Conservation (phyloP, 2,888 invertebrate species). For the Catocala sponsa region DNA sequence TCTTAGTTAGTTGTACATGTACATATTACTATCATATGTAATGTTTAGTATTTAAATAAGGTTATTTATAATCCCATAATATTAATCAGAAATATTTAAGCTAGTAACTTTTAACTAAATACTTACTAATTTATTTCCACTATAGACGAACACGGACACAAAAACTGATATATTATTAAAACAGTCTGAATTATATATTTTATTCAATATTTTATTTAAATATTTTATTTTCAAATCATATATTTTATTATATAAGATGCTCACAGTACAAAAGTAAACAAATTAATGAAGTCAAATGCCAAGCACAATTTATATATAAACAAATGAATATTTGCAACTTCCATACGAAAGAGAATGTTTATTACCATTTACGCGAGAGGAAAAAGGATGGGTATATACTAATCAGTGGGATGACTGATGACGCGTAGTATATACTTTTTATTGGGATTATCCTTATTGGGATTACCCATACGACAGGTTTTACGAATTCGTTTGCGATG, state of each 20-base stretch:
- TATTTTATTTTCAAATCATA: no score
- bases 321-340: conserved; percentile 13
- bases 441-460: no score
- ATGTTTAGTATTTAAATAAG: no score
- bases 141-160: conserved; percentile 8
- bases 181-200: not conserved
- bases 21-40: no score
- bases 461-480: conserved; percentile 21
- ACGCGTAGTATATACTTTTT: no score
- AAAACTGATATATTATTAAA: not conserved
- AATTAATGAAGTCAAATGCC: conserved; percentile 27
- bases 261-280: conserved; percentile 24
- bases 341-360: conserved; percentile 23
- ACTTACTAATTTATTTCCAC: no score
- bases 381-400: conserved; percentile 11
- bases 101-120: no score
- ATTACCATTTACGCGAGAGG: not conserved
- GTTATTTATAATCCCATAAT: no score
- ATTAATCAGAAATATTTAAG: no score
- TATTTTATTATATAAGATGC: conserved; percentile 13
- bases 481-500: conserved; percentile 7
- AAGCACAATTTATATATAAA: conserved; percentile 34
- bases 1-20: no score
- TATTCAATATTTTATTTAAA: no score
- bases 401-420: conserved; percentile 9